Base-by-base conservation (phyloP, 2,888 invertebrate species). In the Rhamphomyia laevipes region DNA sequence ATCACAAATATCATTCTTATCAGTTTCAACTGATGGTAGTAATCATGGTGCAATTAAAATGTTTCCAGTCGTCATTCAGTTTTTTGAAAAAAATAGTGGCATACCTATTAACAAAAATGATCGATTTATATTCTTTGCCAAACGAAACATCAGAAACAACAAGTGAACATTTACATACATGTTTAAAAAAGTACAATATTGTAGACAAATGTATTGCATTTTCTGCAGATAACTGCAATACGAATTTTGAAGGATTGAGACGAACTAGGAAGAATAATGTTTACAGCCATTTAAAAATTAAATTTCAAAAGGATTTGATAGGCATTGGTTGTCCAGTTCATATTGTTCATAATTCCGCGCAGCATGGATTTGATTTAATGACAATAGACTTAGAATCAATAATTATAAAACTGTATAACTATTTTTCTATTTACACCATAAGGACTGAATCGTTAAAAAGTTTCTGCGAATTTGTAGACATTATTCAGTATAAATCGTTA, bases 201-300 rank as follows among this genome's bases (percentile, higher is more conserved):
- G 13, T 33, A 23, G 13, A 35, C 21, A 51, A 51, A 27, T 51
- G 49, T 41, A 18, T 47, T 18, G 49, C 49, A 11, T 51, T 46
- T 43, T 41, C 27, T 23, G 51, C 42, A 16, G 51, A 51, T 40
- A 51, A 51, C 44, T 50, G 47, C 41, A 51, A 51, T 17, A 53
- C 51, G 10, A 58, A 57, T 48, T 57, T 57, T 45, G 56, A 55
- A 17, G 54, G 55, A 5, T 31, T 50, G 33, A 11, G 50, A 21
- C 46, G 53, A 7, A 30, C 44, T 41, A 53, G 55, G n/a, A 3
- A 46, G 13, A 37, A 49, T 21, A 56, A 56, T 47, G 49, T 54
- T 10, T 52, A 51, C 27, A 30, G 46, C 15, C 16, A 48, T 37
- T 23, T 52, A 37, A 43, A 43, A 27, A 30, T 17, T 31, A 31